Base-by-base conservation (phyloP, 2,113 vertebrate genomes). In the Miniopterus natalensis region DNA sequence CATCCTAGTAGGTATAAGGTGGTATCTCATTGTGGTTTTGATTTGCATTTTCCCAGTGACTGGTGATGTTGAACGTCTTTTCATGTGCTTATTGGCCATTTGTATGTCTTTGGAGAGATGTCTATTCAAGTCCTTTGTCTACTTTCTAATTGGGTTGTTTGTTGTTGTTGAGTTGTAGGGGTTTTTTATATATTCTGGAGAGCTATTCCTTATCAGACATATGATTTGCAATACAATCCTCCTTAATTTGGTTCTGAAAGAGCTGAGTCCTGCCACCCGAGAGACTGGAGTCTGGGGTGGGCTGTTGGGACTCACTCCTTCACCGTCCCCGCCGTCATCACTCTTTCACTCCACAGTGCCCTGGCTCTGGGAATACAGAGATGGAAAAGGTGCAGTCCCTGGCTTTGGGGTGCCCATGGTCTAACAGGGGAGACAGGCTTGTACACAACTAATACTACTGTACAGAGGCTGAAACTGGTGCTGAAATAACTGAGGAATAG, bases 181-280 rank as follows among this genome's bases (percentile, higher is more conserved):
- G 8, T 80, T 77, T 4, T 90, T 59, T 49, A 12, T 59, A 36
- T 74, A 57, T 66, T 84, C 66, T 94, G 23, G 53, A n/a, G 70
- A n/a, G 25, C 3, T 10, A 27, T 61, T 42, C 36, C 85, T n/a
- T 73, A 27, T 66, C 9, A 71, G 81, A 45, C 27, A 27, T 92
- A 29, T 11, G 23, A 42, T 93, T 63, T 77, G 12, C 17, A 68
- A 36, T 74, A 31, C n/a, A 74, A 27, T 77, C 55, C 51, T 89
- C 63, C 83, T 92, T 71, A 47, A 83, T 45, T n/a, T 66, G 23
- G 45, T 55, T 92, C 93, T 88, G 55, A 65, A 87, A 90, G 86
- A 87, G 31, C 45, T 18, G 5, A 36, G 42, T 70, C 5, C 61
- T 45, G 40, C 3, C 20, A 83, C 59, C 2, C 13, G 61, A 83